Base-by-base conservation (phyloP, 2,797 vertebrate genomes). In the Smutsia gigantea region DNA sequence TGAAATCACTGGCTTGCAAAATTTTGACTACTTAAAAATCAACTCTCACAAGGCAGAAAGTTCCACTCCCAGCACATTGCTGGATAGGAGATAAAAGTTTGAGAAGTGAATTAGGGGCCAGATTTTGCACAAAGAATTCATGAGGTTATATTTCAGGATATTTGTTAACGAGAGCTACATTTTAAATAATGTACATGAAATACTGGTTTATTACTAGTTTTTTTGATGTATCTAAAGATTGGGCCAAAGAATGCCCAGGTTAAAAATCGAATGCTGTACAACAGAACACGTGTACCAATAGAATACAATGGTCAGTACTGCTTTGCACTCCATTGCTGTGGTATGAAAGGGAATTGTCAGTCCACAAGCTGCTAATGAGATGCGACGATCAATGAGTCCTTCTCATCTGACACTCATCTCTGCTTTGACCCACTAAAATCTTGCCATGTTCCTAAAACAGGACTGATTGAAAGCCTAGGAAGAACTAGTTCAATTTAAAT, bases 391-490 rank as follows among this genome's bases (percentile, higher is more conserved):
- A 68, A 12, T 29, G 9, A 18, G 53, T 59, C n/a, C 37, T 87
- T 31, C 51, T 93, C 85, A 75, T 93, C 27, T 59, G 85, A 88
- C 46, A 92, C 17, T 78, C 23, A n/a, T 81, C 9, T 42, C 63
- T 88, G 55, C 31, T 96, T 92, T 71, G 49, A 95, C 91, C 42
- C 25, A 59, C 53, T 78, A 96, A 72, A 78, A 89, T 63, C 18
- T 71, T 90, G 31, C 53, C 21, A 57, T 37, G 17, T 61, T 90
- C 42, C 23, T 95, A 66, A 87, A 91, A 91, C 46, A 37, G 87
- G 13, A 86, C 53, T 96, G 95, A 93, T 14, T 91, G n/a, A 96
- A 96, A 93, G 10, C 29, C 42, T 23, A 69, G 68, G 29, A 91
- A 95, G n/a, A 92, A 83, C 4, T 34, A 66, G 23, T 39, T 94